Base-by-base conservation (phyloP, 2,888 invertebrate species). In the Aricia artaxerxes region DNA sequence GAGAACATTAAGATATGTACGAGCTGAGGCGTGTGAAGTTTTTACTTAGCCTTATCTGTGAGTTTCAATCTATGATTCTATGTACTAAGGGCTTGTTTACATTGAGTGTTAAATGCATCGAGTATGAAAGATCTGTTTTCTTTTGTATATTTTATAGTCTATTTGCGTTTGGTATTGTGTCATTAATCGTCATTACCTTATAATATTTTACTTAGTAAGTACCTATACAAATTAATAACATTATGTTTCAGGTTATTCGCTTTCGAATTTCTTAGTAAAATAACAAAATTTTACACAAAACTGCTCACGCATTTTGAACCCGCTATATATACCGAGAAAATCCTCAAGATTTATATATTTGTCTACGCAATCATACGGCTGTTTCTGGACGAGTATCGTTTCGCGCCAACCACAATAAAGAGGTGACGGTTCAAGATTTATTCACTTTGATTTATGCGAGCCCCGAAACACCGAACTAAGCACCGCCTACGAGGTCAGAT, bases 381-480 rank as follows among this genome's bases (percentile, higher is more conserved):
- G 85, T 79, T 79, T 73, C 69, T 40, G 53, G 40, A 73, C 44
- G 69, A 79, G 73, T 78, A 57, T 73, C 78, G 78, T 82, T 82
- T 82, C 78, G 81, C 80, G 80, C 82, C 82, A 82, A 83, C 82
- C 83, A 83, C 83, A 84, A 84, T 83, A 83, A 84, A 83, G 84
- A 84, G 81, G 83, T 85, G 84, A 84, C 81, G 81, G 80, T 82
- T 83, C 81, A 83, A 83, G 84, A 83, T 84, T 84, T 84, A 84
- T 84, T 82, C 82, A 86, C 84, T 87, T 87, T 92, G 91, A 93
- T 92, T 92, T 91, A 92, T 88, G 81, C 88, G 86, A 91, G 89
- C 89, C 88, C 92, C 92, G 88, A 93, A 93, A 94, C 92, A 88
- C 93, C 90, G 91, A 94, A 85, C 92, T 93, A 92, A 94, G 93